Evolutionary conservation across 2,113 vertebrate genomes (phyloP).

Genomic region (Cephalopterus ornatus): DNA sequence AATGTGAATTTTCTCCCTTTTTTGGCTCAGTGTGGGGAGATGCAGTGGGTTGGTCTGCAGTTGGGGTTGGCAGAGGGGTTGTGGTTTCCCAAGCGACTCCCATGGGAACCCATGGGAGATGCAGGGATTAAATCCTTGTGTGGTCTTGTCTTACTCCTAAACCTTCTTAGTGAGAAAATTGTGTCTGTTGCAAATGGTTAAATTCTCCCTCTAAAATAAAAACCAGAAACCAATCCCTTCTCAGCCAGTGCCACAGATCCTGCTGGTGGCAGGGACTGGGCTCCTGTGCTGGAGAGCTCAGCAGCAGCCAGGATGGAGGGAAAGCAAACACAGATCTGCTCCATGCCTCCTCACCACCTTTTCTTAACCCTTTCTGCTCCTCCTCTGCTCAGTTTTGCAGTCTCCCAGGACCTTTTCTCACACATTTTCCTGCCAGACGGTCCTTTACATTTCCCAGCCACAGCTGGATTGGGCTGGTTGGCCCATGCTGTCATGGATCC

Average conservation of each 20-base stretch:
- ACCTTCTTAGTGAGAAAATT: neutral
- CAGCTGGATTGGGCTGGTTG: conserved; percentile 18
- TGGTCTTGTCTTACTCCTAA: neutral
- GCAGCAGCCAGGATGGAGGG: neutral
- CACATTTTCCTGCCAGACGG: conserved; percentile 14
- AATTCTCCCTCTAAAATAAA: neutral
- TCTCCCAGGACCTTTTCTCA: conserved; percentile 26
- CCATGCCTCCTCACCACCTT: neutral
- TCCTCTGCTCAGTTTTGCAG: conserved; percentile 27
- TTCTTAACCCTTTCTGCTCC: conserved; percentile 19
- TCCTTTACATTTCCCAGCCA: conserved; percentile 1
- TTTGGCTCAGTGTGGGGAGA: neutral
- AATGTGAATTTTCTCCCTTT: neutral
- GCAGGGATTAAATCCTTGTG: neutral
- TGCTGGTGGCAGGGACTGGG: neutral
- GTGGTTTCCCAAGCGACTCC: neutral
- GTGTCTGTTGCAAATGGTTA: neutral
- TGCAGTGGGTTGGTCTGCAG: neutral
- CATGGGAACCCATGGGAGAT: neutral
- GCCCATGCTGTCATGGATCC: neutral
- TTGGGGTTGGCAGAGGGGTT: neutral
- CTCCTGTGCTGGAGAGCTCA: neutral
- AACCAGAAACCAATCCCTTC: neutral
- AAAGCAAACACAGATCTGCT: neutral
- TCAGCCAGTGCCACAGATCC: neutral